Evolutionary conservation across 37 sponge, comb jelly and placozoan species (phyloP), one percentile per base, ranked within the genome.

Genomic region (Axinella damicornis): DNA sequence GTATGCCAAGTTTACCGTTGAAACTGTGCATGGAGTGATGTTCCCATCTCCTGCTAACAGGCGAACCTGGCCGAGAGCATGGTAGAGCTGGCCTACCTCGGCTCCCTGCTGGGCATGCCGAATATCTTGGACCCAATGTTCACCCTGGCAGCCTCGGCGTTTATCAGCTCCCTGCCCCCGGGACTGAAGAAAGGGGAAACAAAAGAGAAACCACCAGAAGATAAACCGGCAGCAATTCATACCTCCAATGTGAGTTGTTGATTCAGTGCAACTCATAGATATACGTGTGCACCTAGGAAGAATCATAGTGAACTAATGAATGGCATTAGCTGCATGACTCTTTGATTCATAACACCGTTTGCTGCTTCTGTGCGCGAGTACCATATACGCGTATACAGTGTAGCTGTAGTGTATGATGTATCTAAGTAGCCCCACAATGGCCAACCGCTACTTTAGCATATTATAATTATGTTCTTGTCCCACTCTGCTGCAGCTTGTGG

Each of bases 91-190:
- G 20, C 64, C 28, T 84, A 77, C 73, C 67, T 89, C 40, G 90
- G 90, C 0, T 56, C 71, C 12, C 71, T 89, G 25, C 59, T 89
- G 27, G 90, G 90, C 0, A 33, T 89, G 65, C 90, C 90, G 0
- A 73, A 78, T 61, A 74, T 89, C 24, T 22, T 78, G 30, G 90
- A 89, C 58, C 90, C 90, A 31, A 72, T 71, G 72, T 90, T 90
- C 33, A 81, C 81, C 20, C 31, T 85, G 53, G 80, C 86, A 34
- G 80, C 81, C 55, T 30, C 91, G 16, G 35, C 86, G 17, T 88
- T 88, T 79, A 88, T 88, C 41, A 52, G 77, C 34, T 27, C 66
- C 62, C 25, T 24, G 56, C 71, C 56, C 35, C 41, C 62, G 20
- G 40, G 28, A 17, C 35, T 62, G 41, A 34, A 0, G 18, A 65